These are phyloP conservation scores for Aphidius colemani DNA, from an alignment of 2,888 invertebrate species.

Conservation along the genomic window DNA sequence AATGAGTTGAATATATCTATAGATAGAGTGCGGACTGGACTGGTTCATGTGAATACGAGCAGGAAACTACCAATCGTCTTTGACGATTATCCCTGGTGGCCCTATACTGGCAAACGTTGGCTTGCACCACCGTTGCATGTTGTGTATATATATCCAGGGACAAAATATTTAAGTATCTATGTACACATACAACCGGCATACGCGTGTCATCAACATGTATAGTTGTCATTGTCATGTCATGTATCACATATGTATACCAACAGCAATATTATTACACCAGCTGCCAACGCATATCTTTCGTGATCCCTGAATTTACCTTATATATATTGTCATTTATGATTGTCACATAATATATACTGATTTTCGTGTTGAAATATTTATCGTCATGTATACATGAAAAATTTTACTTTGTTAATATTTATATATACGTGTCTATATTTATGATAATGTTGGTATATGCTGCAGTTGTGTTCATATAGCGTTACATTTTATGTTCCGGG, in stretches of 20 bases:
- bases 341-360: slow-evolving; percentile 25
- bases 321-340: not conserved
- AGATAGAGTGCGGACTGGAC: slow-evolving; percentile 25
- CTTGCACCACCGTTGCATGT: slow-evolving; percentile 29
- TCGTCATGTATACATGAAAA: slow-evolving; percentile 25
- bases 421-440: too few relatives aligned
- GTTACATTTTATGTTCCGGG: too few relatives aligned
- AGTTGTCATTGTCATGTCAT: slow-evolving; percentile 23
- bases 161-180: slow-evolving; percentile 52
- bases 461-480: slow-evolving; percentile 7
- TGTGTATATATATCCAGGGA: slow-evolving; percentile 50
- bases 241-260: slow-evolving; percentile 13
- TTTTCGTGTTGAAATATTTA: slow-evolving; percentile 22
- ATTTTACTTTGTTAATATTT: slow-evolving; percentile 21
- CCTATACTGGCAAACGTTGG: slow-evolving; percentile 22
- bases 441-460: too few relatives aligned
- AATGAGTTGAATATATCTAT: slow-evolving; percentile 14
- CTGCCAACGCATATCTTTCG: slow-evolving; percentile 27
- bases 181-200: not conserved
- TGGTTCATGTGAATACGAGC: slow-evolving; percentile 55
- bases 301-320: slow-evolving; percentile 12
- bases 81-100: slow-evolving; percentile 54
- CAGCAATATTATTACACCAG: slow-evolving; percentile 24
- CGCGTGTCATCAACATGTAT: slow-evolving; percentile 28
- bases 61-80: slow-evolving; percentile 60